Conservation (phyloP, 2,888 invertebrate genomes). For the Macaria notata region DNA sequence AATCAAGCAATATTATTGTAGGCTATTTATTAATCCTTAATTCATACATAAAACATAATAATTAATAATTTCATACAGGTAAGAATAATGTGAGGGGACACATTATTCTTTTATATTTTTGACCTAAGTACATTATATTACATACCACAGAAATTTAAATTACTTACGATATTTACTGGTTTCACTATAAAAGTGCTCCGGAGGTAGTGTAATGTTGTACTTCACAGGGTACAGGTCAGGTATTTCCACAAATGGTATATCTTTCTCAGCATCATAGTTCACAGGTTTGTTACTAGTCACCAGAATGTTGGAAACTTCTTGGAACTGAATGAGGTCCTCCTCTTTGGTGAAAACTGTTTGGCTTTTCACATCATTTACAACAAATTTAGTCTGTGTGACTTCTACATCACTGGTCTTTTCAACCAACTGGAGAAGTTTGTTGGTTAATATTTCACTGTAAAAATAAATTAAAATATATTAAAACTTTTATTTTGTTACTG, state of each 20-base stretch:
- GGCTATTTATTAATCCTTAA: too few species aligned
- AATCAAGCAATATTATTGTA: too few species aligned
- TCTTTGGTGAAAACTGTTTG: constrained; percentile 83
- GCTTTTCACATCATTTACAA: constrained; percentile 83
- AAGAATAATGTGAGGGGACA: too few species aligned
- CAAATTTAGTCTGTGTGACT: constrained; percentile 78
- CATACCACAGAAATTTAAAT: neutral
- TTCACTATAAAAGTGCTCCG: constrained; percentile 84
- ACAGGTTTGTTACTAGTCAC: constrained; percentile 85
- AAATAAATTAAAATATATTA: constrained; percentile 45
- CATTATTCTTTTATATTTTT: too few species aligned
- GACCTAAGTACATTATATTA: too few species aligned
- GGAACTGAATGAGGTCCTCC: constrained; percentile 84
- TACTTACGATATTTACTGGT: constrained; percentile 88
- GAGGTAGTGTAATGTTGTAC: constrained; percentile 85
- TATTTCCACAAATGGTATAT: constrained; percentile 78
- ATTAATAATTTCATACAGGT: too few species aligned
- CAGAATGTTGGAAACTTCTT: constrained; percentile 84
- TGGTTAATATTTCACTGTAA: constrained; percentile 83
- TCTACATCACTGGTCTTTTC: constrained; percentile 83
- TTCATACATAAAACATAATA: too few species aligned
- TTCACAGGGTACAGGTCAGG: constrained; percentile 90
- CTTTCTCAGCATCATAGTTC: constrained; percentile 72
- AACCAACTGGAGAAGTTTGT: constrained; percentile 85
- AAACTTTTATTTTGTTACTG: too few species aligned